Evolutionary conservation across 2,113 vertebrate genomes (phyloP).

Genomic region (Solea senegalensis): DNA sequence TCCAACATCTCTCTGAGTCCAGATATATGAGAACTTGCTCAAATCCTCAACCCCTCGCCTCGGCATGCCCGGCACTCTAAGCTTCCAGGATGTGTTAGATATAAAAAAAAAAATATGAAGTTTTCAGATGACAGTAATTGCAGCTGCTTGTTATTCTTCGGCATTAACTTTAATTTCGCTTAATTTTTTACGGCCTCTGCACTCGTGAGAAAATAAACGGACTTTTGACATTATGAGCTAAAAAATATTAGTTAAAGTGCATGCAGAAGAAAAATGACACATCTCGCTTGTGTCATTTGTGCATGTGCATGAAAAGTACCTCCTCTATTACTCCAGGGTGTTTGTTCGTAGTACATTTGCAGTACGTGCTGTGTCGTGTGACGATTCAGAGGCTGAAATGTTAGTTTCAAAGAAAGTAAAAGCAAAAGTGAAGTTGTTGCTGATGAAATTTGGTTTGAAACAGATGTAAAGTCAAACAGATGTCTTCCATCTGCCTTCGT

Average conservation of each 20-base stretch:
- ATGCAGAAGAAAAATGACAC: too few relatives aligned
- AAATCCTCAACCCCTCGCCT: conserved; percentile 34
- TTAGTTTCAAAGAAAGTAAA: too few relatives aligned
- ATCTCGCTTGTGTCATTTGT: too few relatives aligned
- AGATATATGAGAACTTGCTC: conserved; percentile 43
- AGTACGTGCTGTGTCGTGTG: too few relatives aligned
- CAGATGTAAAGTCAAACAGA: too few relatives aligned
- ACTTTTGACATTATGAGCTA: not conserved
- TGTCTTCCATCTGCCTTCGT: too few relatives aligned
- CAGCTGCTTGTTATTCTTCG: conserved; percentile 14
- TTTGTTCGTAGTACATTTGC: too few relatives aligned
- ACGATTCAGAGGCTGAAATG: too few relatives aligned
- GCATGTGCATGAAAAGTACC: too few relatives aligned
- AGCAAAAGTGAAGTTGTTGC: too few relatives aligned
- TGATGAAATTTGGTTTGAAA: too few relatives aligned
- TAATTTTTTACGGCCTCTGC: not conserved
- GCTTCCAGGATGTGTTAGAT: conserved; percentile 35
- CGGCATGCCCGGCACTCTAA: conserved; percentile 34
- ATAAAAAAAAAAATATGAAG: conserved; percentile 36
- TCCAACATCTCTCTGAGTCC: conserved; percentile 34
- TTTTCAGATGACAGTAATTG: conserved; percentile 42
- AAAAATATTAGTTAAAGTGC: conserved; percentile 6
- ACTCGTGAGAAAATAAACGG: conserved; percentile 11
- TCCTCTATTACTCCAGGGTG: too few relatives aligned
- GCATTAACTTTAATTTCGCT: conserved; percentile 13